phyloP scores from a whole-genome alignment of 2,797 vertebrate species.

The Trichosurus vulpecula region DNA sequence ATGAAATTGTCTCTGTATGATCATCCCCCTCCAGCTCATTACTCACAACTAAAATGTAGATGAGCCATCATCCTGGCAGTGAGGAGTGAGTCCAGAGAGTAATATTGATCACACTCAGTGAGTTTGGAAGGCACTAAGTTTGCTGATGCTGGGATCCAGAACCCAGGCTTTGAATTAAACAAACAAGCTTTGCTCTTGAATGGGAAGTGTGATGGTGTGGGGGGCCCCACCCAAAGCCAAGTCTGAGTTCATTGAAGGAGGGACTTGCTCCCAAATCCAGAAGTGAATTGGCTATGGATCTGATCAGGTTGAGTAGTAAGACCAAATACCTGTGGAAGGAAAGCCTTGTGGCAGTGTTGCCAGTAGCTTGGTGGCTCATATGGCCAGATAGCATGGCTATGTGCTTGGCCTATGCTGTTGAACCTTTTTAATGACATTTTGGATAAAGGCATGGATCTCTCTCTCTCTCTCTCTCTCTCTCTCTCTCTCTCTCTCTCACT shows the following conservation, averaged over 20 bases:
- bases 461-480: no score
- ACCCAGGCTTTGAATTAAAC: background rate
- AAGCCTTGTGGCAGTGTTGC: background rate
- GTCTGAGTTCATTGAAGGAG: background rate
- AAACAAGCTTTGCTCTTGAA: background rate
- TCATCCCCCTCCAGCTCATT: background rate
- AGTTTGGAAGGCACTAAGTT: conserved; percentile 14
- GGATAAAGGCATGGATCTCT: background rate
- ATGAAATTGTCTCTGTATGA: conserved; percentile 35
- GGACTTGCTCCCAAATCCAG: background rate
- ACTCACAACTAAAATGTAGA: conserved; percentile 15
- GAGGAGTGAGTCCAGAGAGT: conserved; percentile 4
- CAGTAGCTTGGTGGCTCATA: background rate
- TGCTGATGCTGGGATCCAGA: background rate
- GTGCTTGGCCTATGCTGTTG: background rate
- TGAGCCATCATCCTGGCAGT: conserved; percentile 19
- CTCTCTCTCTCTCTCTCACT: background rate
- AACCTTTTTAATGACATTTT: background rate
- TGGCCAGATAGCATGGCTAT: background rate
- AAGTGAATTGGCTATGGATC: background rate
- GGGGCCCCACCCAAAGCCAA: background rate
- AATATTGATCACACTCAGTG: background rate
- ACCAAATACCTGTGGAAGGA: background rate
- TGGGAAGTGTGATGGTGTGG: background rate
- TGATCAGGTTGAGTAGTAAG: background rate